These are phyloP conservation scores for Cettia cetti DNA, from an alignment of 2,113 vertebrate genomes.

Conservation along the genomic window DNA sequence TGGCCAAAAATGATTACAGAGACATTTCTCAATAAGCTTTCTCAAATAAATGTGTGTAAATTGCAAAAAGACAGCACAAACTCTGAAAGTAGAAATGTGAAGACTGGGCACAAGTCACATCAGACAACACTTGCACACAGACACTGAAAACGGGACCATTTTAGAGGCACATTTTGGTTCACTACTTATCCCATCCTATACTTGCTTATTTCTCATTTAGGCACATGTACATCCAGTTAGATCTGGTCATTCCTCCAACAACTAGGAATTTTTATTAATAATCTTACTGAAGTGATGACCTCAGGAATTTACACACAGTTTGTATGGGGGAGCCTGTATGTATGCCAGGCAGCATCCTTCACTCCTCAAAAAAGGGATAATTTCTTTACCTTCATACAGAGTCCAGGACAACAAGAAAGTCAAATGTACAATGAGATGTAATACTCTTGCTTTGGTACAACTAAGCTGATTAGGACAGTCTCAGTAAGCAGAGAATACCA, in stretches of 20 bases:
- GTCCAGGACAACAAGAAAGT: neutral
- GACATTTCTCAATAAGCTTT: neutral
- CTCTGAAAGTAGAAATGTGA: neutral
- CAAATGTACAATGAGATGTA: neutral
- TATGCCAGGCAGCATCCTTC: neutral
- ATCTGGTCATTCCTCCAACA: neutral
- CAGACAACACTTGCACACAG: neutral
- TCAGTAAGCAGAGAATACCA: neutral
- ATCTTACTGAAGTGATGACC: neutral
- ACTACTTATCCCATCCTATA: neutral
- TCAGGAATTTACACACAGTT: neutral
- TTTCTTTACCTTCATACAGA: neutral
- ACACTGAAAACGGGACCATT: neutral
- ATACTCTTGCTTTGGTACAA: neutral
- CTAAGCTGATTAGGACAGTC: neutral
- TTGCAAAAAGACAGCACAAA: neutral
- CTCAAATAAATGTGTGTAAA: neutral
- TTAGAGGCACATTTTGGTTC: neutral
- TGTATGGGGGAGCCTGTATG: neutral
- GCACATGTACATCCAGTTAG: neutral
- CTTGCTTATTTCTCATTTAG: neutral
- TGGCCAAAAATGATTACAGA: neutral
- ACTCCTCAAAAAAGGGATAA: accelerated
- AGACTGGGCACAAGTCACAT: neutral
- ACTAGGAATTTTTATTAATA: neutral